These are phyloP conservation scores for Psittacus erithacus DNA, from an alignment of 2,113 vertebrate genomes.

Conservation along the genomic window DNA sequence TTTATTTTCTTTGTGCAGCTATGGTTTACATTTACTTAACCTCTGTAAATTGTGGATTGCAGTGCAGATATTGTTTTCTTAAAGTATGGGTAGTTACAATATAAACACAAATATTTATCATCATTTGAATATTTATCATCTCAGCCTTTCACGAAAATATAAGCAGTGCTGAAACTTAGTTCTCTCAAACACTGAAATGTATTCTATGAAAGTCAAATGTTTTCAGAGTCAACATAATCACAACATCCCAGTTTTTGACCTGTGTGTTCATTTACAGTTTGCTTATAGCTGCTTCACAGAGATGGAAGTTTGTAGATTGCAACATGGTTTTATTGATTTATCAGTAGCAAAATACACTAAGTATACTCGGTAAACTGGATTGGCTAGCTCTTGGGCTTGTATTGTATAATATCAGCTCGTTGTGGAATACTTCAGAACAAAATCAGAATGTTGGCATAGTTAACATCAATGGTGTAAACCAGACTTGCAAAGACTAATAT, in stretches of 20 bases:
- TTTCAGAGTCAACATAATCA: conserved; percentile 79
- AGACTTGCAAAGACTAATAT: conserved; percentile 75
- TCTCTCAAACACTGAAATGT: conserved; percentile 61
- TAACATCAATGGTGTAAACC: conserved; percentile 65
- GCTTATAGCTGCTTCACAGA: conserved; percentile 79
- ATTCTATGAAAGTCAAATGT: conserved; percentile 76
- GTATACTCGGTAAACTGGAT: conserved; percentile 73
- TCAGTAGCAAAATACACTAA: conserved; percentile 76
- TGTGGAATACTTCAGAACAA: conserved; percentile 75
- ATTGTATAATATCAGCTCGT: conserved; percentile 72
- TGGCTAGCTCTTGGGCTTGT: conserved; percentile 53
- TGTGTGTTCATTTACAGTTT: conserved; percentile 77
- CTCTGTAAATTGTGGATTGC: conserved; percentile 15
- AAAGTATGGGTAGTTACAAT: conserved; percentile 51
- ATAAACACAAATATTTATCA: conserved; percentile 68
- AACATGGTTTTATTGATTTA: conserved; percentile 80
- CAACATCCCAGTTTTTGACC: conserved; percentile 75
- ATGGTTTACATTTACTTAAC: conserved; percentile 56
- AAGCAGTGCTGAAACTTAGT: conserved; percentile 50
- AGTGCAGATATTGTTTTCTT: conserved; percentile 59
- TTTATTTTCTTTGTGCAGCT: conserved; percentile 52
- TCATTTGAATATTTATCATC: conserved; percentile 66
- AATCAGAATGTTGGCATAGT: conserved; percentile 72
- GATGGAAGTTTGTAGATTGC: conserved; percentile 77
- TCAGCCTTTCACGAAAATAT: conserved; percentile 58